phyloP scores from a whole-genome alignment of 2,113 vertebrate species.

The Triplophysa siluroides region DNA sequence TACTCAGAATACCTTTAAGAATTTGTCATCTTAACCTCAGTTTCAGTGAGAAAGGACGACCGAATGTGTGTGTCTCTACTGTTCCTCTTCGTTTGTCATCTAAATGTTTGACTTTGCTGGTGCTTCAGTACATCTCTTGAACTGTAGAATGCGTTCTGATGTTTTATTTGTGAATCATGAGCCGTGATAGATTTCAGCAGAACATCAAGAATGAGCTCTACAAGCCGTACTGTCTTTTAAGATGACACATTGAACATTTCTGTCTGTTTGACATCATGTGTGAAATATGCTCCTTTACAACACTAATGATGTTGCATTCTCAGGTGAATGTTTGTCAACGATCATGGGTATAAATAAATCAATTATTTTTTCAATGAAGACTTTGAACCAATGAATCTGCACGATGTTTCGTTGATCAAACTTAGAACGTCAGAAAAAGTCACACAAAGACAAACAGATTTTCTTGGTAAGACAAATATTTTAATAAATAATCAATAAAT shows the following conservation, averaged over 20 bases:
- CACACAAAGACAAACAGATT: not conserved
- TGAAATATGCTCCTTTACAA: not conserved
- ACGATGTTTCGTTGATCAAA: too few relatives aligned
- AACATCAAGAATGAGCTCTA: too few relatives aligned
- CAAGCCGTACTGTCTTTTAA: too few relatives aligned
- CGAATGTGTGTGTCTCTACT: too few relatives aligned
- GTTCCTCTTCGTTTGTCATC: not conserved
- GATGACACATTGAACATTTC: not conserved
- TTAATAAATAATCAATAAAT: constrained; percentile 38
- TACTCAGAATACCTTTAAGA: too few relatives aligned
- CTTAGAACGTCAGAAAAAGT: not conserved
- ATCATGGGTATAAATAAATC: constrained; percentile 60
- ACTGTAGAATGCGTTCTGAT: not conserved
- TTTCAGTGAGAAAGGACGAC: too few relatives aligned
- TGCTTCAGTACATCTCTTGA: not conserved
- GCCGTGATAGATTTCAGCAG: not conserved
- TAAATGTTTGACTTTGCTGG: not conserved
- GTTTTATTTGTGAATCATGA: constrained; percentile 1
- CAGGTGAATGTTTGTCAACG: constrained; percentile 28
- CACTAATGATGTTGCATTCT: not conserved
- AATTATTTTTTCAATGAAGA: not conserved
- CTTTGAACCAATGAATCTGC: too few relatives aligned
- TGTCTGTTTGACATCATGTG: not conserved
- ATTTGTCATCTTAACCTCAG: too few relatives aligned
- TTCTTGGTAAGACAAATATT: not conserved